Evolutionary conservation across 2,888 invertebrate species (phyloP), one percentile per base, ranked within the genome.

Genomic region (Ceriagrion tenellum): DNA sequence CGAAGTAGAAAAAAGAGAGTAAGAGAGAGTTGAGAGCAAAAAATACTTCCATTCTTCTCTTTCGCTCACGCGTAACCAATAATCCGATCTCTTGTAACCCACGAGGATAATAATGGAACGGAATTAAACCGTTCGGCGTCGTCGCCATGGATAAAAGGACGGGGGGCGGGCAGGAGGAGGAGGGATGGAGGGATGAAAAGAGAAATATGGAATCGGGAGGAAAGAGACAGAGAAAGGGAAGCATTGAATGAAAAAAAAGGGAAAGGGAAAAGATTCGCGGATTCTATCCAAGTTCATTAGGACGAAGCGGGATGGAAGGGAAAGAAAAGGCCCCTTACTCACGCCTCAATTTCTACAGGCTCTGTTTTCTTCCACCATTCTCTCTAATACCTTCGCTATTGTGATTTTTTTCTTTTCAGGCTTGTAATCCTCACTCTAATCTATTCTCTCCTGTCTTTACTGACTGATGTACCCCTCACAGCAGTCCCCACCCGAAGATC

Each of bases 31-130:
- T 20, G 26, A 23, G 26, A 26, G 26, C 26, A 69, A 26, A 26
- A 69, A 69, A 69, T 69, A 35, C 26, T 35, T 35, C 81, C 35
- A 18, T 81, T 81, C 35, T 81, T 35, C 81, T 81, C 18, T 81
- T 35, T 81, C 81, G 35, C 35, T 26, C 81, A 81, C 63, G 69
- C 35, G 47, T 63, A 93, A 63, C 69, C 81, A 81, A 63, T 93
- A 93, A 74, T 93, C 93, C 69, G 47, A 93, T 93, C 47, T 47
- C 26, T 16, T 59, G 47, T 59, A 93, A 93, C 40, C 26, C 93
- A 69, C 10, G 3, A 18, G 69, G 69, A 69, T 93, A 74, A 93
- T 91, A 59, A 93, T 47, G 74, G 63, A 18, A 55, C 47, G 69
- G 47, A 74, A 69, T 93, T 47, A 74, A 74, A 26, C 74, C 47